Percentiles rank a stretch among this genome's conserved stretches.
Conservation (phyloP, 2,113 vertebrate genomes). For the Pungitius pungitius region DNA sequence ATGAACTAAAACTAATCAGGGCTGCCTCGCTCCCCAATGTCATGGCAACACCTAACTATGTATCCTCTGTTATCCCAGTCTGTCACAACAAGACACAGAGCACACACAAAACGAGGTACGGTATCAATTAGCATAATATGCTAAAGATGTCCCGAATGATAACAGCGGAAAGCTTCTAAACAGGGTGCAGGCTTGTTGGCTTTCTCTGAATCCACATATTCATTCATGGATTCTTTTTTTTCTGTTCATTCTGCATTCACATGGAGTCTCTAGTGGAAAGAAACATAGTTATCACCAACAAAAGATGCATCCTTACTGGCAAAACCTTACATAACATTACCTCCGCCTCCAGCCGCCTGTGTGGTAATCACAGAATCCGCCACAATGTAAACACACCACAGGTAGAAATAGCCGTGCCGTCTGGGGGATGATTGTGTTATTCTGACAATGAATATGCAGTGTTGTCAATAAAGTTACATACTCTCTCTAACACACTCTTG, state of each 20-base stretch:
- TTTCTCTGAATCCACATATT: conserved; percentile 7
- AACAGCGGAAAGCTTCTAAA: conserved; percentile 13
- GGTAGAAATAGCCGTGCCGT: conserved; percentile 29
- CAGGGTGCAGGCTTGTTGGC: conserved; percentile 2
- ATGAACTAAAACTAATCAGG: conserved; percentile 29
- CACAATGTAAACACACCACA: conserved; percentile 30
- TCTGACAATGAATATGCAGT: conserved; percentile 54
- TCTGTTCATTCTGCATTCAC: conserved; percentile 13
- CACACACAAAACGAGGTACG: conserved; percentile 27
- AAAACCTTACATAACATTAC: conserved; percentile 42
- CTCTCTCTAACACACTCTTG: conserved; percentile 15
- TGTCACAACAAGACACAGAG: conserved; percentile 32
- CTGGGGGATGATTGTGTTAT: conserved; percentile 37
- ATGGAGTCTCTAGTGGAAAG: neutral
- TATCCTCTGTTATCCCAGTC: conserved; percentile 24
- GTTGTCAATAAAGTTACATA: conserved; percentile 25
- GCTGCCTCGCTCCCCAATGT: conserved; percentile 18
- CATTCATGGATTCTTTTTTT: neutral
- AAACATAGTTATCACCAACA: conserved; percentile 20
- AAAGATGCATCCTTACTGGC: conserved; percentile 13
- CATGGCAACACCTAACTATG: conserved; percentile 19
- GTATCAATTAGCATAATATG: conserved; percentile 48
- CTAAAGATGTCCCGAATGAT: conserved; percentile 29
- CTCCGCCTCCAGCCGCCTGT: conserved; percentile 20
- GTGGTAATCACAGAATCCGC: conserved; percentile 18